Evolutionary conservation across 2,113 vertebrate species (phyloP).

Genomic region (Plecturocebus donacophilus): DNA sequence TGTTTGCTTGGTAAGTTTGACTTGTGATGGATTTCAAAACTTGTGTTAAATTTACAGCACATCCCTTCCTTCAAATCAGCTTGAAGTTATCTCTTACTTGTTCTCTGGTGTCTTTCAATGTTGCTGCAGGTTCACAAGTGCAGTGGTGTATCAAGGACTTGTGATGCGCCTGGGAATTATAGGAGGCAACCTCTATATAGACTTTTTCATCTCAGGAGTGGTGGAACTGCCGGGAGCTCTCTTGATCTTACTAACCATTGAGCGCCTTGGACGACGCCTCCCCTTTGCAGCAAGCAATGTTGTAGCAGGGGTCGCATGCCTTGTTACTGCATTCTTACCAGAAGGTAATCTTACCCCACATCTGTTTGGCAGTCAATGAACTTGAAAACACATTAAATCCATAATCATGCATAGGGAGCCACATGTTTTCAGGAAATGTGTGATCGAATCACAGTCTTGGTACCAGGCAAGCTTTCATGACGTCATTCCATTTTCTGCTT

Average conservation of each 20-base stretch:
- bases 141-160: constrained; percentile 95
- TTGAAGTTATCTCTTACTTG: neutral
- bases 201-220: constrained; percentile 92
- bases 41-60: neutral
- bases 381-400: neutral
- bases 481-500: neutral
- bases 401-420: neutral
- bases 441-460: neutral
- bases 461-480: neutral
- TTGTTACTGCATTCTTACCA: constrained; percentile 91
- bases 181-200: constrained; percentile 91
- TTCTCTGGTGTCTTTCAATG: neutral
- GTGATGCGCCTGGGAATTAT: constrained; percentile 94
- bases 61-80: fast-evolving
- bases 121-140: constrained; percentile 91
- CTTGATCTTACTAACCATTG: constrained; percentile 93
- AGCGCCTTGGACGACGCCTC: constrained; percentile 90
- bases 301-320: constrained; percentile 87
- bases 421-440: neutral
- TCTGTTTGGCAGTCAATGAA: neutral
- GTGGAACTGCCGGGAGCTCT: constrained; percentile 93
- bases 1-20: constrained; percentile 93
- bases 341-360: constrained; percentile 85
- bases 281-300: constrained; percentile 91
- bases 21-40: neutral